Evolutionary conservation across 2,888 invertebrate species (phyloP), one percentile per base, ranked within the genome.

Genomic region (Ectropis crepuscularia): DNA sequence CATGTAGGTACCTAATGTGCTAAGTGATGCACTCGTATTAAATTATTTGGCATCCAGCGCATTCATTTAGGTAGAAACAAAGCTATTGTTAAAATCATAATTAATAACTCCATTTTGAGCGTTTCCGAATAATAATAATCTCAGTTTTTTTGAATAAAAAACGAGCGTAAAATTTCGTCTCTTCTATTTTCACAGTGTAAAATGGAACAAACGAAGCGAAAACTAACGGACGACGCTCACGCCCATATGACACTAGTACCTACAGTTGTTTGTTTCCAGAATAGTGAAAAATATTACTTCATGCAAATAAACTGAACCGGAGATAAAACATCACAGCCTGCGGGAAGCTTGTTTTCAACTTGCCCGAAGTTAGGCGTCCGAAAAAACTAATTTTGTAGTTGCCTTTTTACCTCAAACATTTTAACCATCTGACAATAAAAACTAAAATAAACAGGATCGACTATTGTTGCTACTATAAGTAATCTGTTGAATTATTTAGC

Each of bases 281-380:
- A 75, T 69, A 71, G 68, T 79, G 70, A 78, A 79, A 78, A 78
- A 77, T 74, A 79, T 74, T 67, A 74, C 65, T 75, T 72, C 68
- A 71, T 65, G 69, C 70, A 78, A 80, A 79, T 74, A 76, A 73
- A 75, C 68, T 61, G 65, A 58, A 53, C 47, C 46, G 39, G 68
- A 71, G 70, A 77, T 73, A 75, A 72, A 74, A 71, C 65, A 68
- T 65, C 53, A 46, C 62, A 64, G 65, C 57, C 57, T n/a, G 63
- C 53, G 57, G 68, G 54, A 57, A 70, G 65, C 61, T 68, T 54
- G 69, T 70, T 75, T 65, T 61, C 63, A 76, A 72, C 74, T 70
- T 36, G 58, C 53, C 53, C 69, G 63, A 66, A 61, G 58, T 67
- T 58, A 46, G 43, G 58, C 45, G 46, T 51, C 45, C 45, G 39